These are phyloP conservation scores for Myrmecobius fasciatus DNA, from an alignment of 2,113 vertebrate genomes.

Conservation along the genomic window DNA sequence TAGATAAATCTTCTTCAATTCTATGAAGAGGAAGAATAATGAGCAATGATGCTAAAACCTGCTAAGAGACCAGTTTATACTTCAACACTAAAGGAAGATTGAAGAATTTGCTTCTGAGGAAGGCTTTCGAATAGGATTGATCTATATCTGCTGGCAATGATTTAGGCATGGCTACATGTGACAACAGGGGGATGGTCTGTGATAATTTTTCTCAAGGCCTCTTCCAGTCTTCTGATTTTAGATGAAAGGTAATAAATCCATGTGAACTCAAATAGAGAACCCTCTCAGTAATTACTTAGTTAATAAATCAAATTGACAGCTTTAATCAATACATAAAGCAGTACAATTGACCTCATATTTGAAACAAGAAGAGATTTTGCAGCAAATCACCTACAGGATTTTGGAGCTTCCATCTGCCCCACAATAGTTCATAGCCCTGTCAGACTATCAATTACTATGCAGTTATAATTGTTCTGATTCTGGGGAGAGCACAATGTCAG, in stretches of 20 bases:
- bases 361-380: constrained; percentile 48
- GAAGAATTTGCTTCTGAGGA: not conserved
- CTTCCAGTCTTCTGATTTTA: constrained; percentile 1
- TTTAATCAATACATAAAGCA: constrained; percentile 62
- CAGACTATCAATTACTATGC: constrained; percentile 64
- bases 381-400: constrained; percentile 48
- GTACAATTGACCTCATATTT: constrained; percentile 56
- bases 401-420: constrained; percentile 46
- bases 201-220: not conserved
- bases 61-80: not conserved
- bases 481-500: constrained; percentile 61
- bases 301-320: constrained; percentile 73
- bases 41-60: not conserved
- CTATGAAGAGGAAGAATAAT: constrained; percentile 9
- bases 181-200: constrained; percentile 9
- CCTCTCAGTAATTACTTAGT: constrained; percentile 68
- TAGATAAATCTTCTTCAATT: constrained; percentile 4
- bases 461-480: constrained; percentile 61
- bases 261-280: constrained; percentile 31
- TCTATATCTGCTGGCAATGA: not conserved
- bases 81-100: not conserved
- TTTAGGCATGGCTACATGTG: not conserved
- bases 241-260: constrained; percentile 47
- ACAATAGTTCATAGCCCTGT: constrained; percentile 51
- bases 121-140: not conserved